Base-by-base conservation (phyloP, 23 tunicate genomes). In the Trididemnum miniatum region DNA sequence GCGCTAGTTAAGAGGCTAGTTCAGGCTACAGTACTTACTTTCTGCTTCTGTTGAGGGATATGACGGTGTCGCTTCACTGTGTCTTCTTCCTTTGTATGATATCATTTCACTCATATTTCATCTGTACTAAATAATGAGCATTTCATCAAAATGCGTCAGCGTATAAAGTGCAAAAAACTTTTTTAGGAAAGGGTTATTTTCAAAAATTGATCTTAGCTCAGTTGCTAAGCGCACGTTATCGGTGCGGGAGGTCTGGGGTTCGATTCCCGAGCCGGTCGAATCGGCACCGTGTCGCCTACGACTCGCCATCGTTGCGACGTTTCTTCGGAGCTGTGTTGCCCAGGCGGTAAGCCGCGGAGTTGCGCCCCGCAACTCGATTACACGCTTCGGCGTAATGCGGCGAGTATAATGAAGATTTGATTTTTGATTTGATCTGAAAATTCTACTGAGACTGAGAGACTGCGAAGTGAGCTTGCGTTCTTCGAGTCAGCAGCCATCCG, bases 1-100 rank as follows among this genome's bases (percentile, higher is more conserved):
- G 15, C 54, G 9, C 54, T 44, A 44, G 15, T 9, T 44, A 44
- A 44, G 15, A 44, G 15, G 54, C 54, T 44, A 44, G 54, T 7
- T n/a, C 54, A 44, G 54, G 12, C 54, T 44, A 9, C 15, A 7
- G 9, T 44, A 15, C 54, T 44, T 15, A 62, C 67, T 24, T 62
- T 62, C 29, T 62, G 29, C 67, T 67, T 31, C 38, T 30, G 22
- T 4, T 30, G 37, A 7, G 3, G 7, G 37, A 67, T 32, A 31
- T 67, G 75, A 31, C 18, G 75, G 2, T 5, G 38, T 33, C 7
- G 75, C 75, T 30, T 37, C 75, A 32, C 75, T 67, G 75, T 67
- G 75, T 67, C 75, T 67, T 67, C 75, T 67, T 62, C 67, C 67
- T n/a, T n/a, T n/a, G n/a, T n/a, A n/a, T n/a, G n/a, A n/a, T n/a